Percentiles rank a stretch among this genome's conserved stretches.
Evolutionary conservation across 2,888 invertebrate genomes (phyloP).

Genomic region (Glyphotaelius pellucidus): DNA sequence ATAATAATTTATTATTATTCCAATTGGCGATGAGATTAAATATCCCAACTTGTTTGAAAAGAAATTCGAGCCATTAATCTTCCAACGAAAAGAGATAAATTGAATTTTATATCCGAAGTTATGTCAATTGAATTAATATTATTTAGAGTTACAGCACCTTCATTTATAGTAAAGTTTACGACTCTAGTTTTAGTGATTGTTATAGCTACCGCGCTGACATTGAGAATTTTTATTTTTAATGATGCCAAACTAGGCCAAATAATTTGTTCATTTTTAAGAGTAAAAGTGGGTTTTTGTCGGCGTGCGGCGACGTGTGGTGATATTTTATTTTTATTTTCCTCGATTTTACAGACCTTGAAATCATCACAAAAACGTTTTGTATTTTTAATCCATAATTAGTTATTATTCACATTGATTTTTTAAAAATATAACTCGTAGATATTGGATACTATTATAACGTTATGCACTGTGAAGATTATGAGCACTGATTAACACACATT

Average conservation of each 20-base stretch:
- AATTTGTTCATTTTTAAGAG: neutral
- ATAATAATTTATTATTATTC: neutral
- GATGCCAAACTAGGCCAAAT: neutral
- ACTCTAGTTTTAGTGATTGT: neutral
- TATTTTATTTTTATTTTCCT: too few relatives aligned
- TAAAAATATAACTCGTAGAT: too few relatives aligned
- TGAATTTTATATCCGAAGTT: neutral
- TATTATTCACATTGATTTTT: too few relatives aligned
- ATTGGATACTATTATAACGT: too few relatives aligned
- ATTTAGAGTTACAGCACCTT: neutral
- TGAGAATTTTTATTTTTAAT: neutral
- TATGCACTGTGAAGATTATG: too few relatives aligned
- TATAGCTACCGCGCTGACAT: neutral
- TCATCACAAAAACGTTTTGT: too few relatives aligned
- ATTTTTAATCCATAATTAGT: too few relatives aligned
- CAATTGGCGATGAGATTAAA: neutral
- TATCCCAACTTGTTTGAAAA: neutral
- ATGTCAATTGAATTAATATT: neutral
- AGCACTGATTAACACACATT: too few relatives aligned
- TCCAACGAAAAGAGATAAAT: neutral
- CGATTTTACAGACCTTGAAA: too few relatives aligned
- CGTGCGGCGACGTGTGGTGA: too few relatives aligned
- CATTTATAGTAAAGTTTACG: neutral
- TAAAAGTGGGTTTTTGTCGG: too few relatives aligned
- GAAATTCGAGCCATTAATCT: neutral